phyloP scores from a whole-genome alignment of 2,888 invertebrate species.

The Standfussiana lucernea region DNA sequence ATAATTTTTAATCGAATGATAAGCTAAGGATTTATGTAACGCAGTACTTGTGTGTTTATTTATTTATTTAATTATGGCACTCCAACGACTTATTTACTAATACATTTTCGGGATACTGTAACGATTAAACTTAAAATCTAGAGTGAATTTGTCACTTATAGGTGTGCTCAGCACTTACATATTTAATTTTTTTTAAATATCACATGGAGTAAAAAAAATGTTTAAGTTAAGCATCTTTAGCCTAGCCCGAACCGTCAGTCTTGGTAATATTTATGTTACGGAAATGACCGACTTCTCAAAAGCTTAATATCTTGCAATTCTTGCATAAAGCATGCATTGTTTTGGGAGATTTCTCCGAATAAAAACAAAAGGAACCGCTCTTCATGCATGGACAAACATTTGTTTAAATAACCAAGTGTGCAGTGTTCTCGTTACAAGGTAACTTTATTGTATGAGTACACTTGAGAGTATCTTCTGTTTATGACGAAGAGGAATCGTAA shows the following conservation, averaged over 20 bases:
- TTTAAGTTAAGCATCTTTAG: too few relatives aligned
- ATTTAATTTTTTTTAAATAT: too few relatives aligned
- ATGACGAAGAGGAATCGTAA: neutral
- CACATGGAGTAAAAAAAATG: too few relatives aligned
- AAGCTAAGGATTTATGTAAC: neutral
- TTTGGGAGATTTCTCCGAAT: constrained; percentile 12
- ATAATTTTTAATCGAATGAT: constrained; percentile 2
- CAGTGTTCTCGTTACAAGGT: constrained; percentile 32
- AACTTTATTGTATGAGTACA: constrained; percentile 13
- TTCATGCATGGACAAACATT: constrained; percentile 1
- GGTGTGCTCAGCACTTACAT: too few relatives aligned
- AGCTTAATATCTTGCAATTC: constrained; percentile 10
- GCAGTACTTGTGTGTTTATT: neutral
- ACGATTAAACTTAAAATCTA: too few relatives aligned
- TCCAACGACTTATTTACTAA: too few relatives aligned
- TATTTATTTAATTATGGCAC: too few relatives aligned
- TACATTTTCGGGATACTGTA: too few relatives aligned
- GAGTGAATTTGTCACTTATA: too few relatives aligned
- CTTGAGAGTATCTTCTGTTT: neutral
- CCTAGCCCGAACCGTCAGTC: too few relatives aligned
- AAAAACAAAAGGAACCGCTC: constrained; percentile 8
- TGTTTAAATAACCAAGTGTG: constrained; percentile 14
- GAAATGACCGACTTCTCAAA: constrained; percentile 2
- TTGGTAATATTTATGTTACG: neutral
- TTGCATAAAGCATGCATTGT: constrained; percentile 13